phyloP scores from a whole-genome alignment of 2,888 invertebrate genomes.

The Escarpia spicata region DNA sequence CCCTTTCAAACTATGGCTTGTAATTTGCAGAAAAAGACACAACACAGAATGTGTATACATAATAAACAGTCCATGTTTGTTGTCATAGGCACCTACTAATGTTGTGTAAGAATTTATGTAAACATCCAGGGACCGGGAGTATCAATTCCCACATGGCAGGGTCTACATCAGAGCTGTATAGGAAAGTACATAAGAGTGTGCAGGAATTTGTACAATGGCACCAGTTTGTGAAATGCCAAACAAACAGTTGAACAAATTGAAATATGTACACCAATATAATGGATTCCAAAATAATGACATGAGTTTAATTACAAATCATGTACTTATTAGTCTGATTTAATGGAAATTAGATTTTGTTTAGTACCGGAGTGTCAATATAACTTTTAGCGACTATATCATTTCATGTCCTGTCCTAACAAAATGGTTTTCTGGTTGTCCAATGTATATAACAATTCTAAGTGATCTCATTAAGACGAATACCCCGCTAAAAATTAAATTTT shows the following conservation, averaged over 20 bases:
- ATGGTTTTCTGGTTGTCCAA: too few relatives aligned
- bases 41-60: not conserved
- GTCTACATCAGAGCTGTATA: not conserved
- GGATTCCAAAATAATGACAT: too few relatives aligned
- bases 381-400: too few relatives aligned
- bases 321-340: too few relatives aligned
- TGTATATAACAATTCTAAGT: too few relatives aligned
- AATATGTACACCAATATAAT: not conserved
- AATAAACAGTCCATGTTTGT: not conserved
- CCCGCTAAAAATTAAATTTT: too few relatives aligned
- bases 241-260: not conserved
- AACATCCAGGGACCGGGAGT: not conserved
- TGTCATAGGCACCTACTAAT: not conserved
- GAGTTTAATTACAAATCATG: too few relatives aligned
- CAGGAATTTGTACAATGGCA: not conserved
- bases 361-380: too few relatives aligned
- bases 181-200: not conserved
- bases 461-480: too few relatives aligned
- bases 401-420: too few relatives aligned
- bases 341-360: too few relatives aligned
- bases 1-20: not conserved
- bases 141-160: too few relatives aligned
- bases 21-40: not conserved
- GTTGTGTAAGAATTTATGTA: not conserved
- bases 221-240: not conserved